Base-by-base conservation (phyloP, 2,888 invertebrate species). In the Orthonevra nobilis region DNA sequence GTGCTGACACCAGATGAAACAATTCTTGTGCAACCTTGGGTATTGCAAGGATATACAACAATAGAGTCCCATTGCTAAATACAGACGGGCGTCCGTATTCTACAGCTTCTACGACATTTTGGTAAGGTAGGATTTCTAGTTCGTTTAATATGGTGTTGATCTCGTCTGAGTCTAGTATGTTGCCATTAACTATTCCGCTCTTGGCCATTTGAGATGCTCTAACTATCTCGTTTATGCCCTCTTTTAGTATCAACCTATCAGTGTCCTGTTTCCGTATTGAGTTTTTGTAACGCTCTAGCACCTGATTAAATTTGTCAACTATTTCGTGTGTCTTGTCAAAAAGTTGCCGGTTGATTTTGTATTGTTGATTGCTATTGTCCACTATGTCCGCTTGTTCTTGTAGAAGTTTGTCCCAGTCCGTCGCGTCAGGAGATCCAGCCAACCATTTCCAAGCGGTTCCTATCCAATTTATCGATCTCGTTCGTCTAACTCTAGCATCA, bases 371-470 rank as follows among this genome's bases (percentile, higher is more conserved):
- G 6, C 23, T 52, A 20, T 52, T 52, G 1, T 52, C 52, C 12
- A 9, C 6, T 10, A 52, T 36, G n/a, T 36, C 7, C 9, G 12
- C 20, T 14, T 52, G 52, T 14, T 14, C 20, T 14, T 52, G 7
- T 23, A 23, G 5, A 7, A 34, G 23, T 6, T 36, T 52, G 4
- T 52, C 36, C 52, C 52, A 52, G 36, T 36, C 36, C 3, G 34
- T 23, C 23, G 19, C 58, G 20, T 44, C 58, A 9, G 32, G 20
- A 32, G 17, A 32, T 6, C 42, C 58, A 12, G 19, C 58, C 12
- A 42, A 14, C 30, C 42, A 42, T 7, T 58, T 58, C 32, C 58
- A 58, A 10, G 42, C 20, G 5, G 58, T 42, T n/a, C 20, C 42
- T 12, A 58, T 42, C 42, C 42, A 44, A 32, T 58, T 20, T 19